These are phyloP conservation scores for Philopotamus ludificatus DNA, from an alignment of 1,140 invertebrate genomes.

Conservation along the genomic window DNA sequence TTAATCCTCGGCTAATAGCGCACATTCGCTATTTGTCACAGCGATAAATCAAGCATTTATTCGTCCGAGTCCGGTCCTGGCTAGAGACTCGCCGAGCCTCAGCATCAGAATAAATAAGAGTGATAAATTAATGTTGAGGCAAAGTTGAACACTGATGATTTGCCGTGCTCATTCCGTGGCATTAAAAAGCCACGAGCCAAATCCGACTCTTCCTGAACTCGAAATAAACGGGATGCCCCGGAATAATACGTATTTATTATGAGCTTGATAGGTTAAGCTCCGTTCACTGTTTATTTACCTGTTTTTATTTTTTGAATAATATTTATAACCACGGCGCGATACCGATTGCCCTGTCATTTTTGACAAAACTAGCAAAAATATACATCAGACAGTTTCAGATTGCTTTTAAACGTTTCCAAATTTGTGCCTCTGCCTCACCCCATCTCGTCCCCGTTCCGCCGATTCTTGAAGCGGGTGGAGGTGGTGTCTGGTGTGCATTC, in stretches of 20 bases:
- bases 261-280: not conserved
- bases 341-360: no score
- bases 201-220: slow-evolving; percentile 11
- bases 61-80: not conserved
- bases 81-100: not conserved
- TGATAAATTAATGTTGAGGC: slow-evolving; percentile 6
- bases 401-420: slow-evolving; percentile 29
- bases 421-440: slow-evolving; percentile 13
- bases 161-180: slow-evolving; percentile 7
- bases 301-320: no score
- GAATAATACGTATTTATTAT: slow-evolving; percentile 12
- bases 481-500: not conserved
- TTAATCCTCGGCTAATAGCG: no score
- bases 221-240: slow-evolving; percentile 8
- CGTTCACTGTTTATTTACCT: slow-evolving; percentile 1
- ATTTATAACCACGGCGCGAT: no score
- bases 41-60: slow-evolving; percentile 25
- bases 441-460: not conserved
- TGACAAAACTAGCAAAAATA: slow-evolving; percentile 15
- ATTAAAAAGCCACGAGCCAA: slow-evolving; percentile 12
- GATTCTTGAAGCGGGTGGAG: no score
- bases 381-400: slow-evolving; percentile 29
- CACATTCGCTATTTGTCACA: slow-evolving; percentile 12
- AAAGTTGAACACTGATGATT: slow-evolving; percentile 3
- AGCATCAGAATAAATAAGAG: not conserved